phyloP scores from a whole-genome alignment of 92 coral and sea anemone genomes.

The Metridium senile region DNA sequence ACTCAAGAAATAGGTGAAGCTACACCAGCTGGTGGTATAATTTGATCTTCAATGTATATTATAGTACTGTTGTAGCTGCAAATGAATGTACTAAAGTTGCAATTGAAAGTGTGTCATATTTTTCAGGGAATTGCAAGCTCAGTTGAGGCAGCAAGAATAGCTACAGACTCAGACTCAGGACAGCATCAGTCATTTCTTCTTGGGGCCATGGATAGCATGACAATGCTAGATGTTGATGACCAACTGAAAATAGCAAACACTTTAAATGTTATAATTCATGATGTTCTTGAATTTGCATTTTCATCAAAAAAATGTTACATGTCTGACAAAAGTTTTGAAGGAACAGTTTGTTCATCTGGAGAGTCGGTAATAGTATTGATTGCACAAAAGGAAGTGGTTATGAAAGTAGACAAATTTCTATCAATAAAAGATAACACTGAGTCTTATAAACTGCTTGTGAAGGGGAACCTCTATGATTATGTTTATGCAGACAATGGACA shows the following conservation, averaged over 20 bases:
- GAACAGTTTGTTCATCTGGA: conserved; percentile 42
- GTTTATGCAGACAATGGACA: conserved; percentile 5
- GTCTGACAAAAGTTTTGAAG: conserved; percentile 47
- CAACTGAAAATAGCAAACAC: conserved; percentile 39
- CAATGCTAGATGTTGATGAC: conserved; percentile 33
- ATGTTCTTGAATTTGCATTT: conserved; percentile 41
- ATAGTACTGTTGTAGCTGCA: not conserved
- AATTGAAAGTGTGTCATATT: not conserved
- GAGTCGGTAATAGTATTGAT: conserved; percentile 36
- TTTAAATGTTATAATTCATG: conserved; percentile 28
- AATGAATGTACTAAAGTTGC: not conserved
- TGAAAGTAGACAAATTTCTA: conserved; percentile 32
- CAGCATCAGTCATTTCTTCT: conserved; percentile 56
- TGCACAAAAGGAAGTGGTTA: conserved; percentile 24
- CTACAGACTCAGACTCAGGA: conserved; percentile 19
- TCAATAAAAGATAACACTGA: conserved; percentile 15
- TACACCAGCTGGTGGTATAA: no score
- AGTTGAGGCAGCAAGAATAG: conserved; percentile 48
- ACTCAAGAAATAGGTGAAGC: not conserved
- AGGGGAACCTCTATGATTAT: not conserved
- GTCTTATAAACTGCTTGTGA: conserved; percentile 19
- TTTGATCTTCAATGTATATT: not conserved
- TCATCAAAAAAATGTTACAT: conserved; percentile 45
- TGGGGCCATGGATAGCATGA: conserved; percentile 54
- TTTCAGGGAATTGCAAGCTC: conserved; percentile 57